phyloP scores from a whole-genome alignment of 2,113 vertebrate species.

The Megaceryle maxima region DNA sequence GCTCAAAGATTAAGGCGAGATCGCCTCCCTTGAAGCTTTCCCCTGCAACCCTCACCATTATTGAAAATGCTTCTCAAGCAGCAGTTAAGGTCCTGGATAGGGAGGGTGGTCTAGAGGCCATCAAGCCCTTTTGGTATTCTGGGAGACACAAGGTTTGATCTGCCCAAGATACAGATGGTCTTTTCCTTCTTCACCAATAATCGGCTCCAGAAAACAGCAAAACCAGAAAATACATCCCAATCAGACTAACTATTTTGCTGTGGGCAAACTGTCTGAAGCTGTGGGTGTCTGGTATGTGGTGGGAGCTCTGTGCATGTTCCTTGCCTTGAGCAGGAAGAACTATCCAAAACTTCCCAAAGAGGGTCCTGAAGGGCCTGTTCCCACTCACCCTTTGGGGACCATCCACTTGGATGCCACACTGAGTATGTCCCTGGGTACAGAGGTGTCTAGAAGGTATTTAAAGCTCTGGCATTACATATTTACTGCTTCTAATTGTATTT shows the following conservation, averaged over 20 bases:
- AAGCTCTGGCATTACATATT: background rate
- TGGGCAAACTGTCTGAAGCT: background rate
- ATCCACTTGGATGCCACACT: background rate
- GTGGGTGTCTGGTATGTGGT: background rate
- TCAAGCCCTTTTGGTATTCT: background rate
- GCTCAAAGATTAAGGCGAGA: background rate
- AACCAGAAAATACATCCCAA: background rate
- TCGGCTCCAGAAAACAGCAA: background rate
- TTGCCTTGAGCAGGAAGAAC: background rate
- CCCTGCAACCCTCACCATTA: background rate
- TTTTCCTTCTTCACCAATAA: background rate
- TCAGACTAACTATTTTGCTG: background rate
- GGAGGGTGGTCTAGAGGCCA: background rate
- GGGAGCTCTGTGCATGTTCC: background rate
- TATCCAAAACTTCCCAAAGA: background rate
- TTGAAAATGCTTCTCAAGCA: background rate
- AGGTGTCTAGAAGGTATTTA: background rate
- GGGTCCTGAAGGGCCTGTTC: background rate
- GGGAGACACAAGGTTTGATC: background rate
- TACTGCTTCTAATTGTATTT: constrained; percentile 13
- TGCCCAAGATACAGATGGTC: background rate
- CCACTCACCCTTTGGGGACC: background rate
- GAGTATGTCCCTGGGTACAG: background rate
- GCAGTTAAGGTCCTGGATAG: background rate
- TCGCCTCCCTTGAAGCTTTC: background rate